Evolutionary conservation across 2,888 invertebrate genomes (phyloP).

Genomic region (Drosophila parthenogenetica): DNA sequence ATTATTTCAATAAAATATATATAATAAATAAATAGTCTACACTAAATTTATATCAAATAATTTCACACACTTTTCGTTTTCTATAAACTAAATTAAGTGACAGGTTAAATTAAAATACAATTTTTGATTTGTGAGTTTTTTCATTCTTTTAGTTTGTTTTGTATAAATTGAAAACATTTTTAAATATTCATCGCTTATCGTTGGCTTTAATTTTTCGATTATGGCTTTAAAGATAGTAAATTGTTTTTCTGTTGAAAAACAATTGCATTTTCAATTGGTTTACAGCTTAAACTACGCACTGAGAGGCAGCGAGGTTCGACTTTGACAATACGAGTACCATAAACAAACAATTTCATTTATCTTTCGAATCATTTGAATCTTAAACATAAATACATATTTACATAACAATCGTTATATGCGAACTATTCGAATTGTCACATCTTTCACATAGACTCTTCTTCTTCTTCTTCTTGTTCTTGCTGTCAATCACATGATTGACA

Average conservation of each 20-base stretch:
- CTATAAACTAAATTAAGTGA: slow-evolving; percentile 52
- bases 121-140: slow-evolving; percentile 61
- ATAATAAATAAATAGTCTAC: slow-evolving; percentile 74
- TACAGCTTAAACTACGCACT: slow-evolving; percentile 74
- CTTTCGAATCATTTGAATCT: slow-evolving; percentile 19
- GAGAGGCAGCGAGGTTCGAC: slow-evolving; percentile 84
- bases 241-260: slow-evolving; percentile 22
- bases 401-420: slow-evolving; percentile 49
- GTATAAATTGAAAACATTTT: not conserved
- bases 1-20: slow-evolving; percentile 34
- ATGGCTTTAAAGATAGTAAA: slow-evolving; percentile 40
- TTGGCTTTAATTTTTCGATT: slow-evolving; percentile 51
- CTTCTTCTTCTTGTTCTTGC: slow-evolving; percentile 10
- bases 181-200: slow-evolving; percentile 42
- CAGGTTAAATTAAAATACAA: slow-evolving; percentile 66
- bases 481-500: slow-evolving; percentile 9
- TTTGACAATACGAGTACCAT: slow-evolving; percentile 53
- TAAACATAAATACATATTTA: slow-evolving; percentile 51
- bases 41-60: slow-evolving; percentile 51
- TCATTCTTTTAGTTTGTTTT: slow-evolving; percentile 1
- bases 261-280: slow-evolving; percentile 43
- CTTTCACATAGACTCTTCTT: slow-evolving; percentile 41
- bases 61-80: slow-evolving; percentile 54
- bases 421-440: slow-evolving; percentile 56
- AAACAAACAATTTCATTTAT: slow-evolving; percentile 13